Conservation (phyloP, 2,113 vertebrate genomes). For the Mesocricetus auratus region DNA sequence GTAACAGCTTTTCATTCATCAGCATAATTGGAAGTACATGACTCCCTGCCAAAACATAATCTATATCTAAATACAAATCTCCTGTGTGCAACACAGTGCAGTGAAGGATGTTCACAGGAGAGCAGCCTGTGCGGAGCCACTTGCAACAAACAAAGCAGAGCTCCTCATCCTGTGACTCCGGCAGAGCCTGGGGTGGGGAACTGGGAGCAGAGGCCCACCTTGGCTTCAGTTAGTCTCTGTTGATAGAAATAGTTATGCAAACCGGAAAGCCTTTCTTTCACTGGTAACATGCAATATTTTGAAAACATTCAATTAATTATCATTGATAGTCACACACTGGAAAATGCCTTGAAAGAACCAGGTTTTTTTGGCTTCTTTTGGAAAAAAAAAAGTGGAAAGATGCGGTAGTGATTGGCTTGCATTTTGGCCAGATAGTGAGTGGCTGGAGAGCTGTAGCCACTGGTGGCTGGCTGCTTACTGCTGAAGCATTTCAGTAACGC, state of each 20-base stretch:
- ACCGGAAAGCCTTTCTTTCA: background rate
- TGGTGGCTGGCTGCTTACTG: background rate
- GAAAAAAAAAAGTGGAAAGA: background rate
- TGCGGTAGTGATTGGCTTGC: background rate
- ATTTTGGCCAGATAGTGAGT: background rate
- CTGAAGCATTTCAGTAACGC: fast-evolving
- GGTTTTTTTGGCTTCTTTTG: background rate
- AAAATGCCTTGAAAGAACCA: slow-evolving; percentile 25
- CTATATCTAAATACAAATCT: slow-evolving; percentile 81
- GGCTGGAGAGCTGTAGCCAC: fast-evolving
- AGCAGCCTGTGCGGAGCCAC: background rate
- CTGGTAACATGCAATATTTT: background rate
- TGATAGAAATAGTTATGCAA: background rate
- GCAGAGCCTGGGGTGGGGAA: background rate
- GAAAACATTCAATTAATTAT: slow-evolving; percentile 39
- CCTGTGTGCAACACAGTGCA: slow-evolving; percentile 53
- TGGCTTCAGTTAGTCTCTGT: background rate
- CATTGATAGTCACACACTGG: slow-evolving; percentile 38
- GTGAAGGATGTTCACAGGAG: slow-evolving; percentile 42
- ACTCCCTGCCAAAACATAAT: slow-evolving; percentile 72
- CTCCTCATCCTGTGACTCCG: background rate
- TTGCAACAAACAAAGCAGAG: background rate
- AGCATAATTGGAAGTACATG: slow-evolving; percentile 71
- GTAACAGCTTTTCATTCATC: slow-evolving; percentile 78
- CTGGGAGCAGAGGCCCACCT: background rate